Conservation (phyloP, 2,888 invertebrate species). For the Perdita meconis region DNA sequence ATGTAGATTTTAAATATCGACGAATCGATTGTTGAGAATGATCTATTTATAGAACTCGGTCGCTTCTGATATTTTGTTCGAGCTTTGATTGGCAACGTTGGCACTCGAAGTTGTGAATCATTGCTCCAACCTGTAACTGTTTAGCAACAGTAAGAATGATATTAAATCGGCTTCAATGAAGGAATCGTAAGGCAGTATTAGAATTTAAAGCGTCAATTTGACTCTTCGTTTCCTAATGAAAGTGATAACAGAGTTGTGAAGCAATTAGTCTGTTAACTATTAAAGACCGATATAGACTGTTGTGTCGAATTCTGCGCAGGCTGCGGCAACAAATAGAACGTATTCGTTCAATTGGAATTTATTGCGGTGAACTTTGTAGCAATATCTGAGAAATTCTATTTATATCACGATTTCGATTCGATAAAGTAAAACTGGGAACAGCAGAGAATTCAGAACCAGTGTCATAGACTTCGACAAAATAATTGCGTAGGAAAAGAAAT, state of each 20-base stretch:
- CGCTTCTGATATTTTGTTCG: slow-evolving; percentile 39
- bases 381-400: too few relatives aligned
- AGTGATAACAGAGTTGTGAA: neutral
- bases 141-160: slow-evolving; percentile 45
- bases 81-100: slow-evolving; percentile 26
- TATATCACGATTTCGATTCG: too few relatives aligned
- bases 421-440: too few relatives aligned
- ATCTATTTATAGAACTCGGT: slow-evolving; percentile 39
- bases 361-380: too few relatives aligned
- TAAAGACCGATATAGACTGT: too few relatives aligned
- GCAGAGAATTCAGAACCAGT: too few relatives aligned
- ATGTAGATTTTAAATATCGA: neutral
- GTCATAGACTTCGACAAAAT: neutral
- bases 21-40: slow-evolving; percentile 11
- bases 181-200: slow-evolving; percentile 55
- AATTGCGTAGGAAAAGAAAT: neutral
- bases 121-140: slow-evolving; percentile 42
- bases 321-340: too few relatives aligned
- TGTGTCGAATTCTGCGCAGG: too few relatives aligned
- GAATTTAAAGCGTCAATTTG: slow-evolving; percentile 43
- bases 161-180: slow-evolving; percentile 49
- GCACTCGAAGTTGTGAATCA: slow-evolving; percentile 13
- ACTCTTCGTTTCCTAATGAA: slow-evolving; percentile 39
- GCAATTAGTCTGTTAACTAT: slow-evolving; percentile 2
- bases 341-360: too few relatives aligned